Evolutionary conservation across 2,888 invertebrate genomes (phyloP), one percentile per base, ranked within the genome.

Genomic region (Drosophila mimica): DNA sequence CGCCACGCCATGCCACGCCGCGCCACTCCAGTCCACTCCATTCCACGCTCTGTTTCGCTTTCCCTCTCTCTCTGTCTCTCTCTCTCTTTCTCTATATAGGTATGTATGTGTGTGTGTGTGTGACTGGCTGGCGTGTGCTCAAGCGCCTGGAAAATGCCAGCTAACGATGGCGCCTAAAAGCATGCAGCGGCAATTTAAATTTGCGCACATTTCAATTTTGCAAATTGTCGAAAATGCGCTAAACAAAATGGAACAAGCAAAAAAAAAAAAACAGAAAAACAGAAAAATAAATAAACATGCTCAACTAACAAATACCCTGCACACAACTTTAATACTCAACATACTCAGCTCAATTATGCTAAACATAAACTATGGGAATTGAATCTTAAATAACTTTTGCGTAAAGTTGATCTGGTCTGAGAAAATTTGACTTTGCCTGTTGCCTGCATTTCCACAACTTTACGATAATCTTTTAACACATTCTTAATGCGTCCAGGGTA

Each of bases 121-220:
- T 46, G 46, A 13, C 43, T 20, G 43, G 20, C 20, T 46, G 46
- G 46, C 25, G 46, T 25, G 77, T 88, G 85, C 81, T 83, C 85
- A 85, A 85, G 83, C 76, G 79, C 82, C 82, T 89, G 87, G 89
- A 89, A 85, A 85, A 85, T 89, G 87, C 84, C 88, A 25, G 76
- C 86, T 84, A 84, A 84, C 84, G 84, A 88, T 81, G 84, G 78
- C 76, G 81, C 81, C 81, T 79, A 86, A 83, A 84, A 86, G 86
- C 79, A 86, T 76, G 86, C 88, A 87, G 64, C 75, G 63, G 68
- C 79, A 86, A 89, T 87, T 86, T 89, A 87, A 77, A 89, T 81
- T 89, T 81, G 78, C 75, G 74, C 70, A 74, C 83, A 83, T 85
- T 88, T 81, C 81, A 87, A 81, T 88, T 86, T 86, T 81, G 70